Base-by-base conservation (phyloP, 1,140 invertebrate species). In the Palaemon carinicauda region DNA sequence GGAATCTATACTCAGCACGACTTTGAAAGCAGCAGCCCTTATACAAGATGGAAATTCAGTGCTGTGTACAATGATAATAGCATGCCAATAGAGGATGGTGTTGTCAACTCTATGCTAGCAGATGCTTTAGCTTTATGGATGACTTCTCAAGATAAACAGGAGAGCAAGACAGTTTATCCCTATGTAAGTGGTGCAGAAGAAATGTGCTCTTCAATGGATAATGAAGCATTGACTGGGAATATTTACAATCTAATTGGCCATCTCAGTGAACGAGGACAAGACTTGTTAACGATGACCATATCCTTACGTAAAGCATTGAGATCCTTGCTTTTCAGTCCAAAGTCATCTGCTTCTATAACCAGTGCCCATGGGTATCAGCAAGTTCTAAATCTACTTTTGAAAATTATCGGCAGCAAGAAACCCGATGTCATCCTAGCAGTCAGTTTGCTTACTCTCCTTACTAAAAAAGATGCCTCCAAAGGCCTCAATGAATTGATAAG, bases 401-500 rank as follows among this genome's bases (percentile, higher is more conserved):
- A 88, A 52, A 56, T 88, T 24, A 29, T 89, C 51, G 77, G 87
- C 17, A 78, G 51, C 12, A 75, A 80, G 56, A 80, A 71, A 15
- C 80, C 79, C 29, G 89, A 89, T 65, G 21, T 87, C n/a, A 53
- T 52, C 33, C 27, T 88, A 10, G 82, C 87, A n/a, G 82, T 85
- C 53, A 69, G 80, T 41, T 29, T 89, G 29, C 87, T 89, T 24
- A 50, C 80, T 24, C 56, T 88, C 0, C 52, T 89, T 2, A 75
- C 71, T 17, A 82, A 83, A 52, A 86, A 74, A 41, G 87, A 88
- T 19, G 54, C 87, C n/a, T 41, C 88, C 9, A 88, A 75, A 69
- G 80, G 82, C 54, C 24, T 83, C 3, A 82, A 86, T 74, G 89
- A 89, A 33, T 60, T 89, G n/a, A 89, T 88, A 52, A 89, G 78